Evolutionary conservation across 2,113 vertebrate genomes (phyloP).

Genomic region (Tupaia chinensis): DNA sequence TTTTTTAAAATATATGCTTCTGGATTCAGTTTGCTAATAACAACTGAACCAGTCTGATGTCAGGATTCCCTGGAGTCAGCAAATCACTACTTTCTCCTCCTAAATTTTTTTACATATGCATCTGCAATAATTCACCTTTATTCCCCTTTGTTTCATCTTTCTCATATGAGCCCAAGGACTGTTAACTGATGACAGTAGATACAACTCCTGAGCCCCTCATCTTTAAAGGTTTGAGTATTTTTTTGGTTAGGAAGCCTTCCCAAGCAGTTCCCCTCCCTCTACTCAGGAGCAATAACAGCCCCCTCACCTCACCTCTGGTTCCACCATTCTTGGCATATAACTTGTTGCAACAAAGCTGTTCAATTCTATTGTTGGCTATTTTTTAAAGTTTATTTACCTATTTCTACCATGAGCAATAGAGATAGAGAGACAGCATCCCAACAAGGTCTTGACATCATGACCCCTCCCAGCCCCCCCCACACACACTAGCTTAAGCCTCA

Average conservation of each 20-base stretch:
- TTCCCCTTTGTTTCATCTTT: background rate
- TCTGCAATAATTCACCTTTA: background rate
- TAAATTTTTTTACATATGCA: background rate
- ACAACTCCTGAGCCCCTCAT: background rate
- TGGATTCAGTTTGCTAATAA: background rate
- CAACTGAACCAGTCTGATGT: constrained; percentile 17
- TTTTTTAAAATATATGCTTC: background rate
- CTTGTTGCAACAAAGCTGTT: background rate
- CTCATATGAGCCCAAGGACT: background rate
- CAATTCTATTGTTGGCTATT: background rate
- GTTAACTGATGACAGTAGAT: background rate
- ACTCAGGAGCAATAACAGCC: background rate
- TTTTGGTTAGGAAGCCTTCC: background rate
- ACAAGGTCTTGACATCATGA: too few species aligned
- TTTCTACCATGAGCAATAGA: too few species aligned
- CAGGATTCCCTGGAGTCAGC: background rate
- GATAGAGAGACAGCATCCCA: too few species aligned
- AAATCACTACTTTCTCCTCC: background rate
- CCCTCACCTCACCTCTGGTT: background rate
- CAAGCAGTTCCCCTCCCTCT: background rate
- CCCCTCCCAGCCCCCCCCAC: too few species aligned
- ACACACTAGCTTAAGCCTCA: too few species aligned
- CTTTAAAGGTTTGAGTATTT: background rate
- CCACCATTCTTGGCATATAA: background rate
- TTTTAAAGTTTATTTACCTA: too few species aligned